phyloP scores from a whole-genome alignment of 2,888 invertebrate genomes.

The Cryptocephalus moraei region DNA sequence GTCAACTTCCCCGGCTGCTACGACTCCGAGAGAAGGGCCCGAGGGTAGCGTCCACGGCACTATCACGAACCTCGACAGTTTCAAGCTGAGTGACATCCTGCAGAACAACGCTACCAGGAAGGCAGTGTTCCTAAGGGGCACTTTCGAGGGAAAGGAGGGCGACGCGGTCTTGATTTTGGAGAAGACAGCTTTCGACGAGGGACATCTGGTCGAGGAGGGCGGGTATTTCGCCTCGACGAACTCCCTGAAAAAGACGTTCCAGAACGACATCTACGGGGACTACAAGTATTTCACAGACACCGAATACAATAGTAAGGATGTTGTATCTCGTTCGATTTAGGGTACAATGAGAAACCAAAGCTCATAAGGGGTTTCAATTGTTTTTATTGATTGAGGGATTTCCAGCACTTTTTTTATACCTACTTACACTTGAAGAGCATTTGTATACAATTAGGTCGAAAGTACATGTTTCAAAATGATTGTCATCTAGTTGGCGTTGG shows the following conservation, averaged over 20 bases:
- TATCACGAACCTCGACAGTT: conserved; percentile 49
- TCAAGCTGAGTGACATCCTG: conserved; percentile 56
- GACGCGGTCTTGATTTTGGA: conserved; percentile 68
- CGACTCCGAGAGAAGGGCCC: no score
- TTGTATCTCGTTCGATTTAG: no score
- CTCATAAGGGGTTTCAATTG: no score
- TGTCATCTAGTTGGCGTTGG: no score
- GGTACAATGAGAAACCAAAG: no score
- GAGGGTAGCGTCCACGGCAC: conserved; percentile 22
- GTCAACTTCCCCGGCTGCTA: no score
- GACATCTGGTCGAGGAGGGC: conserved; percentile 43
- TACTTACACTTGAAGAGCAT: no score
- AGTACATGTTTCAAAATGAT: no score
- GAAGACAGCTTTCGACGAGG: conserved; percentile 68
- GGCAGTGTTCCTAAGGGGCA: conserved; percentile 59
- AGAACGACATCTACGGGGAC: conserved; percentile 79
- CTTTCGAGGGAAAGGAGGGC: conserved; percentile 50
- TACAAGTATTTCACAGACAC: conserved; percentile 55
- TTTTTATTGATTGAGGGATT: no score
- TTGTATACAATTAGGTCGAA: no score
- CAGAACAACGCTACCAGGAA: conserved; percentile 65
- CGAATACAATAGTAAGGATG: conserved; percentile 47
- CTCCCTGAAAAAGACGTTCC: conserved; percentile 51
- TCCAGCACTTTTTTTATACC: no score
- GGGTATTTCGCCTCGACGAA: conserved; percentile 53